phyloP scores from a whole-genome alignment of 2,888 invertebrate genomes.

The Esperia sulphurella region DNA sequence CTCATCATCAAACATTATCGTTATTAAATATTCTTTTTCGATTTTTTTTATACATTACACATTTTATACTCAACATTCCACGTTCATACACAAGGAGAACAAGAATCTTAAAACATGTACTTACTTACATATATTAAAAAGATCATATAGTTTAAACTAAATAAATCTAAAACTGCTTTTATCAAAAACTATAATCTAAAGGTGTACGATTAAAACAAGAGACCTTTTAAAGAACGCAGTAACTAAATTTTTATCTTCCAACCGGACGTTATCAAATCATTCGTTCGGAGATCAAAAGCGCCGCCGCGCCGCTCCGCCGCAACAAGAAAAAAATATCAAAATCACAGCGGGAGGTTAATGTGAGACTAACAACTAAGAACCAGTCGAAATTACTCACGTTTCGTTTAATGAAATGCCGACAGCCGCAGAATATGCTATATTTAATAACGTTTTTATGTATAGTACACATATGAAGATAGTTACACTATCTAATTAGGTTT shows the following conservation, averaged over 20 bases:
- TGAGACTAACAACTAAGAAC: constrained; percentile 20
- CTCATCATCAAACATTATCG: too few species aligned
- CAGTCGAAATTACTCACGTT: constrained; percentile 22
- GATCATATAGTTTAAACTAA: too few species aligned
- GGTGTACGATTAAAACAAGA: neutral
- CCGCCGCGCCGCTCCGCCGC: constrained; percentile 18
- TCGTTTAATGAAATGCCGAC: constrained; percentile 18
- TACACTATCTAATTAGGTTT: neutral
- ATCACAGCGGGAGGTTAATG: constrained; percentile 27
- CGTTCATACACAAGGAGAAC: too few species aligned
- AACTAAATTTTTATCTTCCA: constrained; percentile 34
- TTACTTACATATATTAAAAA: neutral
- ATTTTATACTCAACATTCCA: too few species aligned
- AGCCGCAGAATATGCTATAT: constrained; percentile 7
- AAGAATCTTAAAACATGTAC: too few species aligned
- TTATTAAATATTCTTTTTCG: too few species aligned
- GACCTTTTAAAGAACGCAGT: constrained; percentile 1
- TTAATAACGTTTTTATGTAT: constrained; percentile 1
- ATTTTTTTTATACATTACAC: too few species aligned
- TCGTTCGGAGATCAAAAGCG: constrained; percentile 29
- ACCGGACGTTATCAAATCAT: constrained; percentile 41
- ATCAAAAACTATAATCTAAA: neutral
- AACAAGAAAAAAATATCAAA: constrained; percentile 22
- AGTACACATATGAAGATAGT: neutral
- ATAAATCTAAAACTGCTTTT: neutral